Conservation (phyloP, 35 echinoderm and acorn worm species). For the Apostichopus parvimensis region DNA sequence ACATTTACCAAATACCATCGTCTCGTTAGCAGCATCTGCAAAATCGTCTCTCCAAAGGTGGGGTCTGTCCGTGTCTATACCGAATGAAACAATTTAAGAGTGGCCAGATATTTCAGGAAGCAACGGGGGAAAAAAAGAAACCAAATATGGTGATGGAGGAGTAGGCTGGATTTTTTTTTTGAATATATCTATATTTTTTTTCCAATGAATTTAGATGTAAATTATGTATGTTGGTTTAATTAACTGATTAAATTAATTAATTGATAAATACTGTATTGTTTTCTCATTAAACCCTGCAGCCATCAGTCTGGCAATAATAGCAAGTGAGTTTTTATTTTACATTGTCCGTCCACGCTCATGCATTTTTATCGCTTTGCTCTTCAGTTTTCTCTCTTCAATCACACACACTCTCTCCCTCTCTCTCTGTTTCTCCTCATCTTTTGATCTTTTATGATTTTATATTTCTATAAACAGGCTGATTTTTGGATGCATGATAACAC, state of each 20-base stretch:
- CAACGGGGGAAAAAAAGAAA: no score
- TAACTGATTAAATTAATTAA: background rate
- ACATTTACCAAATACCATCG: no score
- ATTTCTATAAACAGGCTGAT: background rate
- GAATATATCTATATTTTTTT: no score
- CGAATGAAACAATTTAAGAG: no score
- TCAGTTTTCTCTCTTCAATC: background rate
- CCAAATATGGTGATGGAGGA: no score
- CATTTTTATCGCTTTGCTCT: background rate
- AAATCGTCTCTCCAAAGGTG: no score
- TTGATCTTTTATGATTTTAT: background rate
- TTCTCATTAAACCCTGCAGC: slow-evolving; percentile 61
- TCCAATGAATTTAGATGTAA: no score
- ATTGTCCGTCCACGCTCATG: slow-evolving; percentile 35
- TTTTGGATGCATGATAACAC: background rate
- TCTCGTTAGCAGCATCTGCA: no score
- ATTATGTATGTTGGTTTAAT: no score
- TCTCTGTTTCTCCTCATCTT: background rate
- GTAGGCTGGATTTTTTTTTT: no score
- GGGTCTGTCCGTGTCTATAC: no score
- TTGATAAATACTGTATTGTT: slow-evolving; percentile 8
- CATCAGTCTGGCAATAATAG: slow-evolving; percentile 84
- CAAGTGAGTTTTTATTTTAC: slow-evolving; percentile 83
- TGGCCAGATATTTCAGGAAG: no score
- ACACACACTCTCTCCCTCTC: background rate